These are phyloP conservation scores for Enteromius trimaculatus DNA, from an alignment of 2,797 vertebrate species.

Conservation along the genomic window DNA sequence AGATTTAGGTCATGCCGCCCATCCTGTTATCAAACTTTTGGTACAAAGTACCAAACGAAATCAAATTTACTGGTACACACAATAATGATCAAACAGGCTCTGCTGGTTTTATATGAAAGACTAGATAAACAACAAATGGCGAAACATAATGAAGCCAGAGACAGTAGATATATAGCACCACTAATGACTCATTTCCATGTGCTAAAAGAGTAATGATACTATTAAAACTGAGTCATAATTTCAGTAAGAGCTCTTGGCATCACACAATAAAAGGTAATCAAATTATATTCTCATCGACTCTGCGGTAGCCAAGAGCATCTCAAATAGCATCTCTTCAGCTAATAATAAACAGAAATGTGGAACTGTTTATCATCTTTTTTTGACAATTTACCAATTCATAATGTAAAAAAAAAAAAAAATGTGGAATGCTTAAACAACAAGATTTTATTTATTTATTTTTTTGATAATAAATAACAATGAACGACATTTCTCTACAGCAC, in stretches of 20 bases:
- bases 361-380: background rate
- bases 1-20: conserved; percentile 13
- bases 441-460: background rate
- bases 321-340: conserved; percentile 34
- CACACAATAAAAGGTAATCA: conserved; percentile 31
- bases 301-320: background rate
- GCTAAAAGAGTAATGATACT: conserved; percentile 31
- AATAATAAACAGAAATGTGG: conserved; percentile 15
- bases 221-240: conserved; percentile 22
- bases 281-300: conserved; percentile 29
- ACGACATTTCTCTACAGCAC: background rate
- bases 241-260: conserved; percentile 15
- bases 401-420: background rate
- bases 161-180: background rate
- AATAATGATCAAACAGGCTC: background rate
- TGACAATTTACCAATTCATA: background rate
- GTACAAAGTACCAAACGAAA: background rate
- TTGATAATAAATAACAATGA: background rate
- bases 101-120: conserved; percentile 13
- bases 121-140: conserved; percentile 16
- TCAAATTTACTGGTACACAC: background rate
- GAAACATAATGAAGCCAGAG: conserved; percentile 17
- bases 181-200: conserved; percentile 33
- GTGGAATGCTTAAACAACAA: background rate
- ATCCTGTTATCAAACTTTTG: conserved; percentile 12